phyloP scores from a whole-genome alignment of 2,113 vertebrate genomes.

The Empidonax alnorum region DNA sequence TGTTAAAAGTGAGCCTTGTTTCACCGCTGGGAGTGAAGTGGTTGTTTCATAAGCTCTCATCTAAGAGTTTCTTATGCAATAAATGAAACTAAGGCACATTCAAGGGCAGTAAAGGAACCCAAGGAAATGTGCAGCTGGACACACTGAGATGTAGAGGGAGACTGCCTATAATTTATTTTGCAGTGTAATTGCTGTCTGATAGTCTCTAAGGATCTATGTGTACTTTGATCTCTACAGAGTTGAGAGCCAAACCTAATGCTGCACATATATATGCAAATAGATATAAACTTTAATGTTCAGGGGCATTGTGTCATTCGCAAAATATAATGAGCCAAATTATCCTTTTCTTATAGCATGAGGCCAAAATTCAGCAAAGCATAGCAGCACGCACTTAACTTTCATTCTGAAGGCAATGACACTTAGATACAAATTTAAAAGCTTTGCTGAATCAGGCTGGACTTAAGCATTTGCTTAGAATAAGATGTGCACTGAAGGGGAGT shows the following conservation, averaged over 20 bases:
- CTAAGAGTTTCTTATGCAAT: conserved; percentile 10
- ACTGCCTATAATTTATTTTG: conserved; percentile 45
- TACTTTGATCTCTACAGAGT: conserved; percentile 56
- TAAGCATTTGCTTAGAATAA: not conserved
- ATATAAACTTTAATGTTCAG: conserved; percentile 54
- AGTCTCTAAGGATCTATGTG: conserved; percentile 33
- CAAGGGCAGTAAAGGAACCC: conserved; percentile 40
- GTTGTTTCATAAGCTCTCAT: not conserved
- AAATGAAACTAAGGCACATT: not conserved
- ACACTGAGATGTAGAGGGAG: not conserved
- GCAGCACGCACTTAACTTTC: conserved; percentile 30
- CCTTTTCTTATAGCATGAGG: conserved; percentile 13
- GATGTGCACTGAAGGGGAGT: not conserved
- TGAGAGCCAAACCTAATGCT: conserved; percentile 44
- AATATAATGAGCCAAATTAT: conserved; percentile 60
- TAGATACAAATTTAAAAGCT: not conserved
- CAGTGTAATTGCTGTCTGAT: conserved; percentile 46
- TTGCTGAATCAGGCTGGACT: conserved; percentile 24
- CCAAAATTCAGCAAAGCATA: conserved; percentile 61
- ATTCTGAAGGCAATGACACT: conserved; percentile 44
- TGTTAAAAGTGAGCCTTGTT: not conserved
- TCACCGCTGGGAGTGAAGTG: not conserved
- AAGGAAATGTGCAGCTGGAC: conserved; percentile 40
- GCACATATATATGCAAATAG: conserved; percentile 60
- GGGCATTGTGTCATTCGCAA: conserved; percentile 63